A percentile compares a stretch with the other conserved stretches of the same genome.
phyloP scores from a whole-genome alignment of 2,888 invertebrate genomes.

The Conistra vaccinii region DNA sequence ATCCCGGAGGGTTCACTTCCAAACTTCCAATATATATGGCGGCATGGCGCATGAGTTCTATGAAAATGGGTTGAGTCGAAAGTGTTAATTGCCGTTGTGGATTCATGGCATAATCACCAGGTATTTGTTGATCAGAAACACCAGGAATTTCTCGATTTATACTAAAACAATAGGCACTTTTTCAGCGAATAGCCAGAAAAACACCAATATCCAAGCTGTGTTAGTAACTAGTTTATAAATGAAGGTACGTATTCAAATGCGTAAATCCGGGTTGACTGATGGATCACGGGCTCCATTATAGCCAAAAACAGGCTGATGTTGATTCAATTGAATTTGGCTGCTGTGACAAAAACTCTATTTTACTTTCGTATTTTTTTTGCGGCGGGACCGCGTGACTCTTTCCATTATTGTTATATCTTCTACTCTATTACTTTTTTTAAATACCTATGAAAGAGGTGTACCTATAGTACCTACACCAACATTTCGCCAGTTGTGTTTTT shows the following conservation, averaged over 20 bases:
- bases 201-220: not conserved
- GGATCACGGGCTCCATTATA: not conserved
- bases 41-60: too few species aligned
- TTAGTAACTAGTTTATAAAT: not conserved
- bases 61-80: too few species aligned
- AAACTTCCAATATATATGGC: too few species aligned
- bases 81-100: not conserved
- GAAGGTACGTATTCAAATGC: not conserved
- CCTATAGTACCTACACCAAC: too few species aligned
- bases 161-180: not conserved
- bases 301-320: not conserved
- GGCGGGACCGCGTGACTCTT: not conserved
- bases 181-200: not conserved
- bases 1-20: too few species aligned
- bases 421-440: too few species aligned
- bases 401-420: not conserved
- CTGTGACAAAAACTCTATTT: not conserved
- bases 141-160: not conserved
- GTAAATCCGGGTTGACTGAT: constrained; percentile 7
- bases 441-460: too few species aligned
- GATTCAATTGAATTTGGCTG: constrained; percentile 24
- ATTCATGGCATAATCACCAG: not conserved
- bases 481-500: too few species aligned
- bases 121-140: not conserved
- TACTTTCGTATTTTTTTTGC: not conserved